These are phyloP conservation scores for Temnothorax unifasciatus DNA, from an alignment of 2,888 invertebrate species.

Conservation along the genomic window DNA sequence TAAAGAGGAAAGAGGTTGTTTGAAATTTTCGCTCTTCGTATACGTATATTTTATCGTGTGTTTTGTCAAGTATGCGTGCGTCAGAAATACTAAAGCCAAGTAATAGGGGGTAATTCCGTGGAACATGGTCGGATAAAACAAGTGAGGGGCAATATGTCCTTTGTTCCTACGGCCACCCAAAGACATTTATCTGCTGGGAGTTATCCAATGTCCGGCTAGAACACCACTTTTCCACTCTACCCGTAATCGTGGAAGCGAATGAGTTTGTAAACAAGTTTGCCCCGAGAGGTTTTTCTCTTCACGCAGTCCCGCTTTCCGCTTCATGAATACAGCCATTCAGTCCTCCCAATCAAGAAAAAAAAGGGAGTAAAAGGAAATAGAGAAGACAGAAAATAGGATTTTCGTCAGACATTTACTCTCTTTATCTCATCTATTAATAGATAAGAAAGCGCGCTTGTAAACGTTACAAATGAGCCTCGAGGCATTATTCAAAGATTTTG, in stretches of 20 bases:
- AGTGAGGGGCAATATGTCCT: slow-evolving; percentile 37
- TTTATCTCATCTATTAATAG: background rate
- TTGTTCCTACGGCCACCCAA: slow-evolving; percentile 32
- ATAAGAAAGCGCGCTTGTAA: background rate
- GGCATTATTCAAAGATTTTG: slow-evolving; percentile 27
- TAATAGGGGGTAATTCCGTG: slow-evolving; percentile 29
- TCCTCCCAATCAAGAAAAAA: background rate
- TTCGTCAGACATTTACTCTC: background rate
- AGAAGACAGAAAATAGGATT: background rate
- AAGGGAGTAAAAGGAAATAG: background rate
- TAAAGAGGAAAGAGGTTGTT: background rate
- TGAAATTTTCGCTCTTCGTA: background rate
- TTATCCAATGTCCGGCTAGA: slow-evolving; percentile 34
- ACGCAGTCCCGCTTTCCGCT: background rate
- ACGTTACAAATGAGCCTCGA: background rate
- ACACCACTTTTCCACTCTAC: slow-evolving; percentile 47
- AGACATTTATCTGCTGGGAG: slow-evolving; percentile 49
- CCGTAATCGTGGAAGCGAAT: slow-evolving; percentile 45
- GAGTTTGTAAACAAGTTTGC: slow-evolving; percentile 54
- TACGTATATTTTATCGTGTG: background rate
- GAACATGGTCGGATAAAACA: slow-evolving; percentile 23
- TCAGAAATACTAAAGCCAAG: background rate
- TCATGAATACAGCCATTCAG: slow-evolving; percentile 9
- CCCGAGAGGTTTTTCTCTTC: slow-evolving; percentile 35
- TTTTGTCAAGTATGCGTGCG: background rate